Evolutionary conservation across 2,888 invertebrate genomes (phyloP).

Genomic region (Hyles lineata): DNA sequence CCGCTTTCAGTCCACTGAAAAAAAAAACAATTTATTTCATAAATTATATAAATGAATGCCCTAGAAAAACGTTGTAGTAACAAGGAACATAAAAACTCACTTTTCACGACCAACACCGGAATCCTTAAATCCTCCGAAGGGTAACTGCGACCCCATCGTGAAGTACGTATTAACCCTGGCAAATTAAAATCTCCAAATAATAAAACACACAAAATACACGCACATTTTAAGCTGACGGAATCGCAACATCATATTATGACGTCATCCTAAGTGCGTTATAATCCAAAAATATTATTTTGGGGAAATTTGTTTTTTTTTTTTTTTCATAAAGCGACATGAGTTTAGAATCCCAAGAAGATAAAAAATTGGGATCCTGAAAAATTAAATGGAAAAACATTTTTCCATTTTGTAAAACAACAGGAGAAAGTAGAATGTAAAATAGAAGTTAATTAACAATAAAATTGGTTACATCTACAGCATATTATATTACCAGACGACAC

Average conservation of each 20-base stretch:
- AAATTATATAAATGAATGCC: too few relatives aligned
- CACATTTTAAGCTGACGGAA: neutral
- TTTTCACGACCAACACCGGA: constrained; percentile 89
- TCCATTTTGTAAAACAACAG: too few relatives aligned
- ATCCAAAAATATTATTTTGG: too few relatives aligned
- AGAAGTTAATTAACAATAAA: too few relatives aligned
- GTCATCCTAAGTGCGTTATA: too few relatives aligned
- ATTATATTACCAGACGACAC: constrained; percentile 88
- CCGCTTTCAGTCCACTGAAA: constrained; percentile 87
- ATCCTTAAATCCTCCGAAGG: constrained; percentile 94
- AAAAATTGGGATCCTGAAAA: too few relatives aligned
- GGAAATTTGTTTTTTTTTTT: too few relatives aligned
- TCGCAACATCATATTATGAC: too few relatives aligned
- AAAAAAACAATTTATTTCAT: constrained; percentile 29
- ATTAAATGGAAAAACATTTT: too few relatives aligned
- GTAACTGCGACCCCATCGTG: constrained; percentile 86
- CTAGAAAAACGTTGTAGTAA: neutral
- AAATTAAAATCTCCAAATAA: neutral
- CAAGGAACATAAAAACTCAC: constrained; percentile 51
- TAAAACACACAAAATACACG: constrained; percentile 12
- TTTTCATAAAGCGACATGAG: too few relatives aligned
- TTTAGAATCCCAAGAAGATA: too few relatives aligned
- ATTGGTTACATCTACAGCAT: neutral
- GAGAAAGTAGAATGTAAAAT: too few relatives aligned
- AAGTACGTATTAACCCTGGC: constrained; percentile 85